Evolutionary conservation across 2,797 vertebrate genomes (phyloP), one percentile per base, ranked within the genome.

Genomic region (Pantherophis alleghaniensis): DNA sequence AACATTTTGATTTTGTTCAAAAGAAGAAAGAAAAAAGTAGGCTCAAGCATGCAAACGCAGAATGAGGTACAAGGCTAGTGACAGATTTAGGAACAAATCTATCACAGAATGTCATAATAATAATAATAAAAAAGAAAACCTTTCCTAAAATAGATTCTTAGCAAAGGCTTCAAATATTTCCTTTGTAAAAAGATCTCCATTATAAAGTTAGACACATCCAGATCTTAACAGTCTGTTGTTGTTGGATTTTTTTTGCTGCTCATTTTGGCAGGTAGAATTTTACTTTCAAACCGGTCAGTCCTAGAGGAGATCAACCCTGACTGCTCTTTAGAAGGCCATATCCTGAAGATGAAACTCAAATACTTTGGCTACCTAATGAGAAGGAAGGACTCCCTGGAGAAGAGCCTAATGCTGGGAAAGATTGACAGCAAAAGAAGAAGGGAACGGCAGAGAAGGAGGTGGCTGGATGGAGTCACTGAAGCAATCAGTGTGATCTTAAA

Each of bases 141-240:
- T 20, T 53, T 91, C 91, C 94, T 94, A 88, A 10, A 66, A 86
- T 91, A 26, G 13, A 93, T 74, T 57, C 55, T 92, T 69, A 95
- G 91, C 90, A 89, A 92, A 90, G 94, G 89, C 74, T 91, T 87
- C 63, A 83, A 60, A 88, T 51, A 26, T 18, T 66, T 57, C 2
- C 11, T 87, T 28, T 26, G 20, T 28, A 20, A 47, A 0, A n/a
- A 66, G 20, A 51, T 11, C 61, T 32, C 26, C 26, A 28, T 86
- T 42, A 37, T 28, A 32, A 51, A 47, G 74, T 42, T 83, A 42
- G 74, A 22, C 3, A 83, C 2, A 22, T 5, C 0, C 37, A 79
- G 74, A 42, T 24, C 74, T 79, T 47, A 79, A 24, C 74, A 79
- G 47, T 47, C 20, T 79, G 9, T 61, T 61, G 57, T 59, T 59